Conservation (phyloP, 2,888 invertebrate species). For the Tolmerus cingulatus region DNA sequence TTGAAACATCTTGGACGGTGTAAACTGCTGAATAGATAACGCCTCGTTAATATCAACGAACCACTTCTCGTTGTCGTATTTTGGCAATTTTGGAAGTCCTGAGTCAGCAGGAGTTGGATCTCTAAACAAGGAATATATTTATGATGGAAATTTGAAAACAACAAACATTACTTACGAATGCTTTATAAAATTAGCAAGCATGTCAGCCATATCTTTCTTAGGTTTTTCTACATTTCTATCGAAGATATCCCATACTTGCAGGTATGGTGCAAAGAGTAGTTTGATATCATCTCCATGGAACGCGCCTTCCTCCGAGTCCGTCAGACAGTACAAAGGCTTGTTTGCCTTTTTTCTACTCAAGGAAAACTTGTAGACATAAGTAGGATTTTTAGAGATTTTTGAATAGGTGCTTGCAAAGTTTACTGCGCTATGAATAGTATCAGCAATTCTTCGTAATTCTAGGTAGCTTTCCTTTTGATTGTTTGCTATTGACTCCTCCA, state of each 20-base stretch:
- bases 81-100: background rate
- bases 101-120: background rate
- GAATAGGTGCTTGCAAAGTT: background rate
- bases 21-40: background rate
- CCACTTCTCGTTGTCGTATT: background rate
- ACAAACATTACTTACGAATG: background rate
- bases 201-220: background rate
- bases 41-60: background rate
- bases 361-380: constrained; percentile 2
- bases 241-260: background rate
- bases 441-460: constrained; percentile 66
- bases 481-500: background rate
- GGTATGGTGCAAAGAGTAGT: background rate
- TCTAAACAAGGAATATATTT: background rate
- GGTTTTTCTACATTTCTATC: background rate
- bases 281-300: constrained; percentile 22
- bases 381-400: background rate
- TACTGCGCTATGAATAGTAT: constrained; percentile 65
- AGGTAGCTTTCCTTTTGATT: background rate
- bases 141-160: background rate
- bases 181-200: background rate
- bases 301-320: background rate
- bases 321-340: background rate
- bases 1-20: background rate
- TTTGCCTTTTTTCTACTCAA: background rate